Base-by-base conservation (phyloP, 2,797 vertebrate genomes). In the Micromesistius poutassou region DNA sequence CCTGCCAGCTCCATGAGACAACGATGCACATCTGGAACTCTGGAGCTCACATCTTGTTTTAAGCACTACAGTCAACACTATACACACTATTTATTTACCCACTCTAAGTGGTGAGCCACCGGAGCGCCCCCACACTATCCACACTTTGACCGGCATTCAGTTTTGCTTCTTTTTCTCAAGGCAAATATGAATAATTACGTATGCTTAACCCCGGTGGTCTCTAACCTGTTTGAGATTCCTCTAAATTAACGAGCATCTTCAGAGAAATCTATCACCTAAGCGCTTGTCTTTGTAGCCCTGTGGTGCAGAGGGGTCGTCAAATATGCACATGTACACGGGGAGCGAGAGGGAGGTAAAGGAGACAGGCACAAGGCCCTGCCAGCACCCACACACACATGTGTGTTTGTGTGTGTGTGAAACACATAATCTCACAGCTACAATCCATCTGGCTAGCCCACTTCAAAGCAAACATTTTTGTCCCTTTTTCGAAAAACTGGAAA, bases 1-100 rank as follows among this genome's bases (percentile, higher is more conserved):
- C 66, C 42, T 19, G 2, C 85, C 82, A 30, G 66, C 79, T 74
- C 22, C 5, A 72, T 74, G 66, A 42, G 71, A 73, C 75, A 66
- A 77, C 83, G 70, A 71, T 3, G 9, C 76, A 87, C 90, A 89
- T 87, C 85, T 92, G 89, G 87, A 86, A 71, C 33, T 72, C 76
- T 77, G 87, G 80, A 84, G 75, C 19, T n/a, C 28, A 30, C 4
- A 25, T 74, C 33, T 35, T 76, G 66, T 79, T 55, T 7, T 55
- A 55, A 55, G n/a, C 50, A 55, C 50, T 46, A 46, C 0, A 14
- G 3, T 3, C 42, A 46, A 46, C 42, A 12, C 36, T 38, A 38
- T 38, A 38, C 13, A 14, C 13, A 46, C 3, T 46, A 4, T 46
- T 35, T 35, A 5, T 35, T 35, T n/a, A n/a, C n/a, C n/a, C 33